phyloP scores from a whole-genome alignment of 1,140 invertebrate genomes.

The Hypsibius dujardini region DNA sequence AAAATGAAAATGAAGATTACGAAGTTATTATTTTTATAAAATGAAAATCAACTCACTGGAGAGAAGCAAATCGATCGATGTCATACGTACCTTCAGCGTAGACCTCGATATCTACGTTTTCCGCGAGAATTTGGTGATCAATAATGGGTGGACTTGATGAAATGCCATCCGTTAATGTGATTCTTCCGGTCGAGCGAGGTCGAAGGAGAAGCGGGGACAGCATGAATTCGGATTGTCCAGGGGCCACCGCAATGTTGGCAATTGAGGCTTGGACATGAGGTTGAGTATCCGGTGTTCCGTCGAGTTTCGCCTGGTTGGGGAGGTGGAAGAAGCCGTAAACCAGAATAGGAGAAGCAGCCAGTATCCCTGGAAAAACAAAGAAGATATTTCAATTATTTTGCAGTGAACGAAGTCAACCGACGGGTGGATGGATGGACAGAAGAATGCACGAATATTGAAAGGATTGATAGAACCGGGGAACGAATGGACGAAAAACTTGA shows the following conservation, averaged over 20 bases:
- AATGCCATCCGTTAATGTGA: slow-evolving; percentile 57
- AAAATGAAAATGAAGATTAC: too few species aligned
- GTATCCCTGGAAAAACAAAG: background rate
- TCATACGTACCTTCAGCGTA: slow-evolving; percentile 7
- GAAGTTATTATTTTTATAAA: too few species aligned
- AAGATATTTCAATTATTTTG: too few species aligned
- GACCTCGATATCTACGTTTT: slow-evolving; percentile 48
- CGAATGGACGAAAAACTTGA: too few species aligned
- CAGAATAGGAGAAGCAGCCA: background rate
- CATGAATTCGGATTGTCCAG: background rate
- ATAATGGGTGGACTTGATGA: slow-evolving; percentile 78
- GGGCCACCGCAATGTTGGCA: background rate
- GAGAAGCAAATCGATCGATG: too few species aligned
- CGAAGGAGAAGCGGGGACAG: slow-evolving; percentile 7
- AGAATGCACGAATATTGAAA: too few species aligned
- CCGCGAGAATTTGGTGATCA: slow-evolving; percentile 70
- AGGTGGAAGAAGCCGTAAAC: background rate
- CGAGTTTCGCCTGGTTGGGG: background rate
- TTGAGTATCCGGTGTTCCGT: background rate
- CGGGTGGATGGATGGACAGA: too few species aligned
- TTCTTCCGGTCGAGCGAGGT: slow-evolving; percentile 57
- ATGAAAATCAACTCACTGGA: too few species aligned
- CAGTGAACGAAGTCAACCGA: too few species aligned
- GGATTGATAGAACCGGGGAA: too few species aligned
- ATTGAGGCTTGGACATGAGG: slow-evolving; percentile 1